Conservation (phyloP, 2,888 invertebrate species). For the Epirrhoe alternata region DNA sequence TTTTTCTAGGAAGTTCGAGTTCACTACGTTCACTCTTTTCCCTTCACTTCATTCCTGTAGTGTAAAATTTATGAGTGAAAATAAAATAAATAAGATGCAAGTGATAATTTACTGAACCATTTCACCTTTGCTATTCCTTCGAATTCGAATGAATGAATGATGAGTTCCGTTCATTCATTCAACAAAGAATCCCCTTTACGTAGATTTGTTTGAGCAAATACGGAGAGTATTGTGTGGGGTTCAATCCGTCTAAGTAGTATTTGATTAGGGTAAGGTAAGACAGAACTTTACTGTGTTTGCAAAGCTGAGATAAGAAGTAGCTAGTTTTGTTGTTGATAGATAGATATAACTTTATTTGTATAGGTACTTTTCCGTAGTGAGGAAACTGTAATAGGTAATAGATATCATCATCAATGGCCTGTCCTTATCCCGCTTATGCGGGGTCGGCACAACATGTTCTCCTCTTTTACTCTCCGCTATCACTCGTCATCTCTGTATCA, state of each 20-base stretch:
- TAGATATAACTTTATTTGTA: no score
- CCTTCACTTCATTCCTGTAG: no score
- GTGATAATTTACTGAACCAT: background rate
- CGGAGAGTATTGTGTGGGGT: conserved; percentile 16
- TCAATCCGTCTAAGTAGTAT: conserved; percentile 46
- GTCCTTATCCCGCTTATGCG: no score
- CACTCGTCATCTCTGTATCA: no score
- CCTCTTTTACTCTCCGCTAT: no score
- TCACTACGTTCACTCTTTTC: no score
- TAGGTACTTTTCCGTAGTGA: no score
- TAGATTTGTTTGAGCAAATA: conserved; percentile 31
- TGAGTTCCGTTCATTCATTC: conserved; percentile 12
- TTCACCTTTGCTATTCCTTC: background rate
- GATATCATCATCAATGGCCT: no score
- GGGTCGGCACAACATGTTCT: no score
- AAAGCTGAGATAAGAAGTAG: conserved; percentile 2
- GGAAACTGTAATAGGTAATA: no score
- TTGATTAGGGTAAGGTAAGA: conserved; percentile 53
- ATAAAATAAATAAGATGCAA: background rate
- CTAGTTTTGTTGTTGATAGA: background rate
- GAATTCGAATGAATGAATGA: conserved; percentile 18
- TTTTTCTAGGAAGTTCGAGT: no score
- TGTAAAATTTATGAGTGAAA: no score
- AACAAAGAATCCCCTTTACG: conserved; percentile 10
- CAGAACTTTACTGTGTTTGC: conserved; percentile 24